Evolutionary conservation across 2,888 invertebrate genomes (phyloP), one percentile per base, ranked within the genome.

Genomic region (Lochmaea crataegi): DNA sequence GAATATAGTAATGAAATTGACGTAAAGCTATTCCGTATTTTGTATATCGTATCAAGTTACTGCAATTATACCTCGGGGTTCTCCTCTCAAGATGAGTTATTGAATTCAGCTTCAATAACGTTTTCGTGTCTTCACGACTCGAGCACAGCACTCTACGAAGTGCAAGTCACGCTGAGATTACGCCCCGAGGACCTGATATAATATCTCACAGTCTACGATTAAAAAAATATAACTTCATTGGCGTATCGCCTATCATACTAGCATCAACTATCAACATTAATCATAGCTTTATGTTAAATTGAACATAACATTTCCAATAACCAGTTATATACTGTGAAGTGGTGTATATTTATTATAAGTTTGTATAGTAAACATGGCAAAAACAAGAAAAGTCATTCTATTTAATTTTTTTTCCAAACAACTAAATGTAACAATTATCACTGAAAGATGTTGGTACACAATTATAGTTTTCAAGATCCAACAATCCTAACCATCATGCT

Each of bases 161-260:
- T 69, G 74, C 76, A 74, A 76, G 76, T 76, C 76, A 76, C 74
- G 74, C 64, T 70, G 72, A 76, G 70, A 76, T 76, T 74, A 76
- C 69, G 70, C 74, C 72, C 76, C 66, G 68, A 61, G 74, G 76
- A 68, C 72, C 64, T 72, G 61, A 60, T 68, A 72, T 72, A 72
- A 72, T 72, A 72, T 72, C 72, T 72, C 72, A 72, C 72, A 68
- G 72, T 69, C 41, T 42, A 63, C 53, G 69, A 69, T 69, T 69
- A 42, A 63, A 68, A 69, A 69, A 69, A 69, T 58, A 14, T 32
- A 67, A 12, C 45, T 42, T 26, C 67, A 67, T 48, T 67, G 67
- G 58, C 67, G 67, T 67, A 41, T n/a, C 58, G 14, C 41, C 53
- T 51, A 51, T 51, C n/a, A n/a, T 14, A 51, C 51, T n/a, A 51